Conservation (phyloP, 30 jellyfish, hydroid and myxozoan species). For the Hydractinia echinata region DNA sequence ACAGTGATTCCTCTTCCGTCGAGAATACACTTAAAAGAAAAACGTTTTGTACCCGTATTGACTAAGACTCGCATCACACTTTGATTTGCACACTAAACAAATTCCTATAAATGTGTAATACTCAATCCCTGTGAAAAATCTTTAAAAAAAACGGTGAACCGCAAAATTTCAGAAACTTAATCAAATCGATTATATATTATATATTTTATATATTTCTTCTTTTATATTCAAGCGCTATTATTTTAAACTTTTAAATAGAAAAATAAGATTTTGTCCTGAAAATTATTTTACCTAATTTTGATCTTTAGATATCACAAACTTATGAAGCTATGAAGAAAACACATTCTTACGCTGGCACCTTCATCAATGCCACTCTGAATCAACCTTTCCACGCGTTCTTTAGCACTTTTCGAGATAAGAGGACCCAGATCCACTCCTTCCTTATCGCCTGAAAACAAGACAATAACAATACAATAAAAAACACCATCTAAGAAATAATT, state of each 20-base stretch:
- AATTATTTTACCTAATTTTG: no score
- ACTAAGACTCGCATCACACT: not conserved
- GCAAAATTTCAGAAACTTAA: no score
- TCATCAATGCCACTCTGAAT: constrained; percentile 79
- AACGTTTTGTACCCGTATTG: not conserved
- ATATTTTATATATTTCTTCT: no score
- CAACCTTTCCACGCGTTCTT: constrained; percentile 72
- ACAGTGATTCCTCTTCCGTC: constrained; percentile 89
- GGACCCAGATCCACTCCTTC: constrained; percentile 89
- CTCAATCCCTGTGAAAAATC: not conserved
- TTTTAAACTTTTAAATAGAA: no score
- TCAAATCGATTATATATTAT: no score
- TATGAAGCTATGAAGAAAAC: no score
- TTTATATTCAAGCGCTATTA: no score
- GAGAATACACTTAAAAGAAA: constrained; percentile 49
- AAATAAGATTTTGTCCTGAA: no score
- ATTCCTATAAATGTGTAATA: not conserved
- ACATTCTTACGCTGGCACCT: constrained; percentile 68
- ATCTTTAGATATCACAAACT: no score
- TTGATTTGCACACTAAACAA: not conserved
- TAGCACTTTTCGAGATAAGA: constrained; percentile 68
- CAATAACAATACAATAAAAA: not conserved
- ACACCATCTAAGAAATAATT: not conserved
- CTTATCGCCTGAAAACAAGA: constrained; percentile 51
- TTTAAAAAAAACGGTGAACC: no score